Evolutionary conservation across 2,113 vertebrate genomes (phyloP), one percentile per base, ranked within the genome.

Genomic region (Hypanus sabinus): DNA sequence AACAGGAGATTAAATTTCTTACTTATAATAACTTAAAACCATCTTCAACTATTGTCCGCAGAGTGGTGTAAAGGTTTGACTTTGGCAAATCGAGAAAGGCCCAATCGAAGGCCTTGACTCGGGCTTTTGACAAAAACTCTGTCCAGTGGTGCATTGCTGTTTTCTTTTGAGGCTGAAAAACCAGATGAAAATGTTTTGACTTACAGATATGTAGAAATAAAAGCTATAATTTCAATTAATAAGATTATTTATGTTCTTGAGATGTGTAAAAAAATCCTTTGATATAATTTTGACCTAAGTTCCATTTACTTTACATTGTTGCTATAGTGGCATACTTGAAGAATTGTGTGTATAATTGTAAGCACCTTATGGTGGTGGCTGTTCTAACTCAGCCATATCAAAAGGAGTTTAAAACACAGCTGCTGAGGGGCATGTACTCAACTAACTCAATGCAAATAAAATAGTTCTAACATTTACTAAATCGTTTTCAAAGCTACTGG

Each of bases 51-150:
- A 94, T 95, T 96, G n/a, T 96, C 30, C 5, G 96, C 94, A 36
- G 94, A 96, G 79, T 98, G 98, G 94, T 99, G 98, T 94, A 99
- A 96, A 27, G 98, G 97, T 95, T 98, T 99, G 94, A 99, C 97
- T 94, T 97, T 96, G 70, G 98, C 98, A 27, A 97, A 96, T 76
- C 98, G 97, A 94, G 98, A 99, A 94, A 99, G 96, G 94, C 99
- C 98, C 0, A 99, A 97, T 5, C 99, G 97, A 36, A 99, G 97
- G 94, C 97, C 97, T 57, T 97, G 98, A 94, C 96, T 96, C 0
- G 98, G 98, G 94, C 98, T 98, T 95, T 96, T 98, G 27, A 96
- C 93, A 0, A 95, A 33, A 85, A 94, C 36, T 75, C 90, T 94
- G 94, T 94, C 95, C 95, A 27, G 94, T 70, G 33, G 95, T 81